Evolutionary conservation across 2,888 invertebrate species (phyloP).

Genomic region (Charanyca ferruginea): DNA sequence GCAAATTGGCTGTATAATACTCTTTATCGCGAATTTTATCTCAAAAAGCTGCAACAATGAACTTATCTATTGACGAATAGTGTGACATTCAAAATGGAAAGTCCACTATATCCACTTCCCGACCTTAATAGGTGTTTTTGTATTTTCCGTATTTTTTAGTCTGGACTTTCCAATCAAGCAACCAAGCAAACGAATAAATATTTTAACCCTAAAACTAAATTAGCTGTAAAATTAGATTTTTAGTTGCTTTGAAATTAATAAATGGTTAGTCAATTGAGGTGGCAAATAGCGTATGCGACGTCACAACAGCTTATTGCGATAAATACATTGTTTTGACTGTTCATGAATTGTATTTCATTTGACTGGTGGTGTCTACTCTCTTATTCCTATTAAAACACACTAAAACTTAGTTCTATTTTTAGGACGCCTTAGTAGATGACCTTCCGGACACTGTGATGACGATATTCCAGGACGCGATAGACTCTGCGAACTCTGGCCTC

Average conservation of each 20-base stretch:
- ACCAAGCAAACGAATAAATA: no score
- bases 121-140: no score
- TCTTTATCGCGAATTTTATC: slow-evolving; percentile 7
- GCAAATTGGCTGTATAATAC: slow-evolving; percentile 20
- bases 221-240: no score
- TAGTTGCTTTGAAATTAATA: no score
- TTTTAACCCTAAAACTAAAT: no score
- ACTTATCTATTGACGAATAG: not conserved
- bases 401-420: slow-evolving; percentile 23
- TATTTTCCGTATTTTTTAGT: no score
- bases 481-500: slow-evolving; percentile 97
- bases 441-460: slow-evolving; percentile 97
- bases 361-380: not conserved
- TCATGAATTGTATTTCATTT: no score
- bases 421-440: slow-evolving; percentile 97
- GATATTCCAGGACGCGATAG: slow-evolving; percentile 98
- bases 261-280: no score
- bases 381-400: slow-evolving; percentile 48
- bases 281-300: no score
- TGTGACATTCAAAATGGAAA: not conserved
- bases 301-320: no score
- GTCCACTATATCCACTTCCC: not conserved
- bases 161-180: no score
- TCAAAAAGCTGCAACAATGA: not conserved
- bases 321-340: no score